These are phyloP conservation scores for Sus cebifrons DNA, from an alignment of 2,797 vertebrate species.

Conservation along the genomic window DNA sequence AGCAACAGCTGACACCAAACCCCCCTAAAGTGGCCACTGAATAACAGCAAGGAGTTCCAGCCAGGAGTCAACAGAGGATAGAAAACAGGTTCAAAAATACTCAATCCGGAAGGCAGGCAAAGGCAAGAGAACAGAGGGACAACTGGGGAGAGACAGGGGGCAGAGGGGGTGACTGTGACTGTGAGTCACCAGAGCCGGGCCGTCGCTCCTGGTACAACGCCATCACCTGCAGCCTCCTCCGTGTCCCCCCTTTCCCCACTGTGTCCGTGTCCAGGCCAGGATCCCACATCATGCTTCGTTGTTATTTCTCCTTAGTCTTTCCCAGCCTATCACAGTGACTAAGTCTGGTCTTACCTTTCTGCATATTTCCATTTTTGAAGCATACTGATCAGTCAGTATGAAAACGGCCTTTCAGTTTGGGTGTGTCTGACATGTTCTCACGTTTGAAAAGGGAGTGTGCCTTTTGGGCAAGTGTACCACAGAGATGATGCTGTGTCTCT, in stretches of 20 bases:
- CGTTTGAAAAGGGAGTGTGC: accelerated
- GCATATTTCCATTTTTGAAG: not conserved
- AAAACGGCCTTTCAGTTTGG: too few relatives aligned
- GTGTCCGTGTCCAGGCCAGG: not conserved
- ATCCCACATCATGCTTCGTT: accelerated
- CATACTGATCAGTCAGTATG: not conserved
- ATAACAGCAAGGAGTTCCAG: not conserved
- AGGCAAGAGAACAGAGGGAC: not conserved
- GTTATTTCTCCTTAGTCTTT: not conserved
- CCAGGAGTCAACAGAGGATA: not conserved
- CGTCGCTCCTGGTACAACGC: too few relatives aligned
- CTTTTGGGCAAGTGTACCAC: not conserved
- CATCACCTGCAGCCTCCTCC: not conserved
- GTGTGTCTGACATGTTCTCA: not conserved
- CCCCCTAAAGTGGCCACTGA: not conserved
- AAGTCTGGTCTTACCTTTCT: not conserved
- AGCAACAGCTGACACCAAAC: accelerated
- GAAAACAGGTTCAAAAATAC: not conserved
- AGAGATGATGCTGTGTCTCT: not conserved
- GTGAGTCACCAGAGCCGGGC: not conserved
- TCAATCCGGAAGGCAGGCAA: not conserved
- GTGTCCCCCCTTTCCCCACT: not conserved
- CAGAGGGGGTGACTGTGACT: too few relatives aligned
- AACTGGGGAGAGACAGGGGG: not conserved
- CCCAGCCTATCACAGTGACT: not conserved